phyloP scores from a whole-genome alignment of 2,888 invertebrate species.

The Lapara coniferarum region DNA sequence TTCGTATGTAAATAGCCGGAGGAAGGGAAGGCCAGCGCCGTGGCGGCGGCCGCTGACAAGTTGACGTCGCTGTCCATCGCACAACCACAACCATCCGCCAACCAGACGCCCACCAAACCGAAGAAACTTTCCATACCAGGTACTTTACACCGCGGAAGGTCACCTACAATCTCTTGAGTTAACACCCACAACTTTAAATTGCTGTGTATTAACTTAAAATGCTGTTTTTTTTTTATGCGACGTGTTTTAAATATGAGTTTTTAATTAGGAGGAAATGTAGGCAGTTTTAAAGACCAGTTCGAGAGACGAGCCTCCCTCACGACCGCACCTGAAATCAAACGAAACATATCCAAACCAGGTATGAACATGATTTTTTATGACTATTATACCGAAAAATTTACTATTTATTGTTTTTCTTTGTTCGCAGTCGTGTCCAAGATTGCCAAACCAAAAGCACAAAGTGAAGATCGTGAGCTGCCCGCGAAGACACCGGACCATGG shows the following conservation, averaged over 20 bases:
- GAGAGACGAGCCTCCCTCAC: constrained; percentile 89
- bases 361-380: neutral
- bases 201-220: too few relatives aligned
- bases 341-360: constrained; percentile 74
- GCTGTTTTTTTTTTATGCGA: too few relatives aligned
- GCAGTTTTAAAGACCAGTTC: constrained; percentile 93
- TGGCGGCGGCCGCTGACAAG: constrained; percentile 70
- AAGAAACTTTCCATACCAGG: constrained; percentile 91
- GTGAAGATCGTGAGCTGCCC: constrained; percentile 75
- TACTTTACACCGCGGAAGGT: constrained; percentile 35
- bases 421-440: constrained; percentile 73
- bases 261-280: constrained; percentile 88
- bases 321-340: constrained; percentile 72
- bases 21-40: constrained; percentile 58
- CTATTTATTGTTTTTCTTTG: constrained; percentile 16
- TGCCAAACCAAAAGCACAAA: constrained; percentile 77
- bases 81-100: constrained; percentile 55
- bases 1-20: constrained; percentile 42
- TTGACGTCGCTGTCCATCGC: constrained; percentile 67
- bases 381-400: neutral
- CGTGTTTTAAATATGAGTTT: neutral
- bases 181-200: too few relatives aligned
- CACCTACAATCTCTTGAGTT: too few relatives aligned
- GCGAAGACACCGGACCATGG: constrained; percentile 65
- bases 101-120: constrained; percentile 79